A percentile compares a stretch with the other conserved stretches of the same genome.
These are phyloP conservation scores for Ictalurus furcatus DNA, from an alignment of 2,113 vertebrate genomes.

Conservation along the genomic window DNA sequence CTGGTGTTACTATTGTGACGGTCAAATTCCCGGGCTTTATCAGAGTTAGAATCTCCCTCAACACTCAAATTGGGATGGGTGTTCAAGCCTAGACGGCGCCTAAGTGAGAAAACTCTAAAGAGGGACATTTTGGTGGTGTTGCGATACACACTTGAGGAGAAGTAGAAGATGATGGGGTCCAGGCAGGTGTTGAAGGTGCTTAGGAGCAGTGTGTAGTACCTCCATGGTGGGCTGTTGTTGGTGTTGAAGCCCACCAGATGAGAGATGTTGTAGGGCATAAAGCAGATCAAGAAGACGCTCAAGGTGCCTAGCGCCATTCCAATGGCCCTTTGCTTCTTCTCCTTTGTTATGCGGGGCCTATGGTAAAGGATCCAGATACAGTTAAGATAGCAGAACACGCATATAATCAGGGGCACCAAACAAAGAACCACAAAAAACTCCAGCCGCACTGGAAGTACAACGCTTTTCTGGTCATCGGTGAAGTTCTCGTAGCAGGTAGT, in stretches of 20 bases:
- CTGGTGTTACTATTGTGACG: not conserved
- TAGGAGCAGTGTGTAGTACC: conserved; percentile 71
- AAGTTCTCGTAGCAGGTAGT: conserved; percentile 74
- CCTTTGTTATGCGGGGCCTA: conserved; percentile 54
- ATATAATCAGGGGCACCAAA: conserved; percentile 67
- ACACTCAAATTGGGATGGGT: not conserved
- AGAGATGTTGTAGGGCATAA: conserved; percentile 75
- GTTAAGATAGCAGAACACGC: conserved; percentile 65
- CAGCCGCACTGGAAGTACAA: conserved; percentile 71
- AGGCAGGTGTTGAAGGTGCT: conserved; percentile 77
- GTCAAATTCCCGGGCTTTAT: not conserved
- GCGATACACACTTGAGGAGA: conserved; percentile 64
- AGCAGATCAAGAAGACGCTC: conserved; percentile 76
- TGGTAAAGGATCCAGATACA: conserved; percentile 66
- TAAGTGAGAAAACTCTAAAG: not conserved
- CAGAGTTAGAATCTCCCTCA: not conserved
- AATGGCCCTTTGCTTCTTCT: conserved; percentile 68
- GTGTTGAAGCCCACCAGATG: conserved; percentile 73
- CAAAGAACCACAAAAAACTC: conserved; percentile 75
- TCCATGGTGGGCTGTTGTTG: conserved; percentile 65
- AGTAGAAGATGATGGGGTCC: conserved; percentile 75
- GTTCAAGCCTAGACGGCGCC: not conserved
- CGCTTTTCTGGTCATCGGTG: conserved; percentile 55
- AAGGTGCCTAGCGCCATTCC: conserved; percentile 74
- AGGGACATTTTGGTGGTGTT: conserved; percentile 47